Conservation (phyloP, 2,888 invertebrate species). For the Archips crataeganus region DNA sequence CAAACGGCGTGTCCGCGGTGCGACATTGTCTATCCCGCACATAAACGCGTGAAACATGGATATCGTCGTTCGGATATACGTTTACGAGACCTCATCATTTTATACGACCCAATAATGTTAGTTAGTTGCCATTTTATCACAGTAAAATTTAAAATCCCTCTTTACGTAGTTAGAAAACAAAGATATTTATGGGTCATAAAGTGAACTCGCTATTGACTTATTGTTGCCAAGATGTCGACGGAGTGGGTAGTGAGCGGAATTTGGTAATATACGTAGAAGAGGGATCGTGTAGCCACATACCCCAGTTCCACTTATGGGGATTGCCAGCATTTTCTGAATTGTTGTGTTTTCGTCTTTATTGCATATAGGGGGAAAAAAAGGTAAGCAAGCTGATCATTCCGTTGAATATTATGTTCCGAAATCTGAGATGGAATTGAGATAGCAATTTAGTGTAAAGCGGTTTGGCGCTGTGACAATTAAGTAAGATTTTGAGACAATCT, state of each 20-base stretch:
- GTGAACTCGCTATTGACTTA: slow-evolving; percentile 33
- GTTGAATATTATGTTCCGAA: slow-evolving; percentile 2
- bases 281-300: slow-evolving; percentile 30
- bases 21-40: slow-evolving; percentile 37
- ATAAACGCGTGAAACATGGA: slow-evolving; percentile 39
- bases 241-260: slow-evolving; percentile 27
- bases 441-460: slow-evolving; percentile 1
- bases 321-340: slow-evolving; percentile 40
- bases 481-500: slow-evolving; percentile 36
- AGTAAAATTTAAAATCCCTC: slow-evolving; percentile 13
- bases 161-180: slow-evolving; percentile 19
- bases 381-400: slow-evolving; percentile 15
- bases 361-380: slow-evolving; percentile 22
- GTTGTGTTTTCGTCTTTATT: slow-evolving; percentile 40
- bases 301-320: slow-evolving; percentile 30
- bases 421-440: slow-evolving; percentile 1
- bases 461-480: slow-evolving; percentile 23
- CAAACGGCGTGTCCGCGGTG: slow-evolving; percentile 38
- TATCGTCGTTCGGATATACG: slow-evolving; percentile 42
- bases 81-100: slow-evolving; percentile 39
- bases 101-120: slow-evolving; percentile 40
- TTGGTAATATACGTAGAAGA: slow-evolving; percentile 31
- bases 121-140: slow-evolving; percentile 31
- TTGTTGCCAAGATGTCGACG: slow-evolving; percentile 37
- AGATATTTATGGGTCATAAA: slow-evolving; percentile 30